Percentiles rank a stretch among this genome's conserved stretches.
Conservation (phyloP, 1,140 invertebrate species). For the Druon quercuslanigerum region DNA sequence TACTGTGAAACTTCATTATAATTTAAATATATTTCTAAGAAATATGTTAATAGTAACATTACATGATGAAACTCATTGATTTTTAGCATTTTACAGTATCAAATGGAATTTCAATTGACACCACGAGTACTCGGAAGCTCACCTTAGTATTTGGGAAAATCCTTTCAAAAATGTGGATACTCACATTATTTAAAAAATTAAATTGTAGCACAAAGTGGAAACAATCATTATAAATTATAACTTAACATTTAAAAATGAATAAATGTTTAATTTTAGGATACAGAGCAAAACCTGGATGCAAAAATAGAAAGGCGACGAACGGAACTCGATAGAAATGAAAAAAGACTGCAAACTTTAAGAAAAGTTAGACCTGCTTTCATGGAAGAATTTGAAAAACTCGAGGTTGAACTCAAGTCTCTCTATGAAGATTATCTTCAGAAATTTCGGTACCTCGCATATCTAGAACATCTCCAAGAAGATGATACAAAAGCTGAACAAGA, state of each 20-base stretch:
- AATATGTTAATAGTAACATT: no score
- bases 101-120: no score
- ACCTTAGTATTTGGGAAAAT: no score
- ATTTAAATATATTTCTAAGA: no score
- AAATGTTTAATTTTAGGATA: constrained; percentile 59
- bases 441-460: constrained; percentile 89
- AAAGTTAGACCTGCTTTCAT: constrained; percentile 98
- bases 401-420: constrained; percentile 88
- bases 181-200: no score
- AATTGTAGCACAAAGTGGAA: no score
- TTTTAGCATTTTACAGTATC: no score
- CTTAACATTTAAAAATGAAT: not conserved
- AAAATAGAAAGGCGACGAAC: constrained; percentile 94
- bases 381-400: constrained; percentile 95
- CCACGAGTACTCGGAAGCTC: no score
- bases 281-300: constrained; percentile 86
- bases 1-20: no score
- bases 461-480: constrained; percentile 86
- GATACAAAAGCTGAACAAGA: constrained; percentile 82
- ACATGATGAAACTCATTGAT: no score
- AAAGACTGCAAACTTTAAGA: constrained; percentile 92
- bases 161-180: no score
- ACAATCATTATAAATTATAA: not conserved
- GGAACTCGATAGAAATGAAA: constrained; percentile 95
- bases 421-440: constrained; percentile 93